A percentile compares a stretch with the other conserved stretches of the same genome.
phyloP scores from a whole-genome alignment of 2,797 vertebrate genomes.

The Oreortyx pictus region DNA sequence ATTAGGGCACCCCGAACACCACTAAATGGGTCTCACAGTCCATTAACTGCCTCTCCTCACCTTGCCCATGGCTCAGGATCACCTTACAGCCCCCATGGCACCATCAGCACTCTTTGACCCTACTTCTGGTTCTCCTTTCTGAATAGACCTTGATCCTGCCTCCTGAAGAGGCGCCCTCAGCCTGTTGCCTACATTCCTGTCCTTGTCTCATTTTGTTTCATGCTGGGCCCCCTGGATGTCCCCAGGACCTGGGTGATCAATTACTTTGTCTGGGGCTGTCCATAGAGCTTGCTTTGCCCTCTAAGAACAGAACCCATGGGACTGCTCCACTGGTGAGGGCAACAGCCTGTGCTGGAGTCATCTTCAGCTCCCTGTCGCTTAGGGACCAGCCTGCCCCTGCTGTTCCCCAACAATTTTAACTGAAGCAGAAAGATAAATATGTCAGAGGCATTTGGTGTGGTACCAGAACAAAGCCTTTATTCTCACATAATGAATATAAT shows the following conservation, averaged over 20 bases:
- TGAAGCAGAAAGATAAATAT: slow-evolving; percentile 2
- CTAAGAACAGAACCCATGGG: neutral
- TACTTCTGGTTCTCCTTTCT: neutral
- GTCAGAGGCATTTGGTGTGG: slow-evolving; percentile 5
- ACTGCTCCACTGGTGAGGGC: neutral
- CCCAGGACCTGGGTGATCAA: too few relatives aligned
- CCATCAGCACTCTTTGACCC: neutral
- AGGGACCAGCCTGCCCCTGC: neutral
- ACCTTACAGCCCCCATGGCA: neutral
- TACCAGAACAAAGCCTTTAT: slow-evolving; percentile 16
- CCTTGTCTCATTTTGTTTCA: neutral
- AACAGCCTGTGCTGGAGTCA: neutral
- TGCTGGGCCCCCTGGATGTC: neutral
- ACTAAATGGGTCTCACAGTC: neutral
- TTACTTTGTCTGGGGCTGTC: neutral
- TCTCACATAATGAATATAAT: slow-evolving; percentile 5
- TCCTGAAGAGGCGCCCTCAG: neutral
- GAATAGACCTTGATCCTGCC: neutral
- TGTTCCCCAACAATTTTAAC: neutral
- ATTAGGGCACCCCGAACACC: neutral
- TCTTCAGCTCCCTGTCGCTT: rapidly evolving
- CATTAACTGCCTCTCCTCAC: neutral
- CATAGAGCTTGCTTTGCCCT: neutral
- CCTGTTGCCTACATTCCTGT: neutral
- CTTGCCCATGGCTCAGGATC: neutral